These are phyloP conservation scores for Coenonympha arcania DNA, from an alignment of 2,888 invertebrate species.

Conservation along the genomic window DNA sequence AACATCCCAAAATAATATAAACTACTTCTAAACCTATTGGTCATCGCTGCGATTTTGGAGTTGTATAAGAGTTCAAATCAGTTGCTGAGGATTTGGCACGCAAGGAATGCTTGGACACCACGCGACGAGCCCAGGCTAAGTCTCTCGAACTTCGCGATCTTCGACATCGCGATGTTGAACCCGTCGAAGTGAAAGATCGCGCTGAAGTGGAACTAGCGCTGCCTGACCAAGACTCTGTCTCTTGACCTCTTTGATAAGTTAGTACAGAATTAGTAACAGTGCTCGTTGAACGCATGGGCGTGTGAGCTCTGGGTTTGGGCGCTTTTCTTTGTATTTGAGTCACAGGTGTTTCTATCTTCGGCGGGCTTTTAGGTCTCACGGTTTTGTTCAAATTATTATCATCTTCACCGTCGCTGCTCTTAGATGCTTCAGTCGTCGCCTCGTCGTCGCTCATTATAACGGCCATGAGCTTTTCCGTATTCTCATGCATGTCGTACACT, in stretches of 20 bases:
- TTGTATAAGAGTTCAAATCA: constrained; percentile 43
- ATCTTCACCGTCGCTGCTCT: constrained; percentile 25
- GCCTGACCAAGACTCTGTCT: constrained; percentile 44
- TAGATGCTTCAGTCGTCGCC: constrained; percentile 22
- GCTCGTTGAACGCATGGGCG: constrained; percentile 43
- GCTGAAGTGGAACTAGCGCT: constrained; percentile 39
- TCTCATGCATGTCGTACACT: constrained; percentile 60
- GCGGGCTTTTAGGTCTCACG: constrained; percentile 43
- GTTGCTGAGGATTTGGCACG: constrained; percentile 38
- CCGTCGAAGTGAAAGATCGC: constrained; percentile 39
- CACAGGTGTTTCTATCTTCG: constrained; percentile 52
- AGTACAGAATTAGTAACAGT: constrained; percentile 42
- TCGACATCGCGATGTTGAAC: constrained; percentile 42
- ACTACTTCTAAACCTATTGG: constrained; percentile 29
- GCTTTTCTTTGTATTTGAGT: constrained; percentile 44
- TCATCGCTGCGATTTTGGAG: constrained; percentile 41
- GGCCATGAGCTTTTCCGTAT: constrained; percentile 54
- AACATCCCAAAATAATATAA: constrained; percentile 39
- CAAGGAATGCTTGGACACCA: constrained; percentile 39
- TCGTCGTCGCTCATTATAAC: constrained; percentile 50
- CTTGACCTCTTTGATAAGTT: constrained; percentile 35
- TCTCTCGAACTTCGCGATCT: constrained; percentile 43
- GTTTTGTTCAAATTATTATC: constrained; percentile 22
- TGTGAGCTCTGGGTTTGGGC: constrained; percentile 20
- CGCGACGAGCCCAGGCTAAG: constrained; percentile 52